Evolutionary conservation across 2,888 invertebrate genomes (phyloP), one percentile per base, ranked within the genome.

Genomic region (Xylophagus ater): DNA sequence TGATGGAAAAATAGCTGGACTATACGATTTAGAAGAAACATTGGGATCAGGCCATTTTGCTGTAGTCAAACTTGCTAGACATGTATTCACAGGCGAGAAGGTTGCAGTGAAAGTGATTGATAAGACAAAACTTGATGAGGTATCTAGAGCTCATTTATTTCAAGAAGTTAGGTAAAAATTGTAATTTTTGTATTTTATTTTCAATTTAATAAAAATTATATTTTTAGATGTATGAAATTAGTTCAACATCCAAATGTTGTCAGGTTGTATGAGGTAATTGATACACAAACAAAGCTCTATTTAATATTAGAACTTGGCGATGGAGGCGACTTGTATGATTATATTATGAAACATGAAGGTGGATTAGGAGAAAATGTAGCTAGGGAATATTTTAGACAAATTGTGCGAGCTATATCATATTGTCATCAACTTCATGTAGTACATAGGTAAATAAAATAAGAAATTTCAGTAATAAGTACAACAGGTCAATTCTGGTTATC

Each of bases 171-270:
- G 65, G 65, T 66, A 48, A 51, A 23, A 23, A 3, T 3, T 8
- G 23, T 23, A 10, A 10, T 23, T 23, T n/a, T 10, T 10, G 9
- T 23, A 8, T 9, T 6, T 9, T 23, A 23, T 23, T 6, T 14
- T 28, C 21, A 21, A 24, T 37, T 13, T 32, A 32, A 18, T 34
- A 37, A 28, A 21, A 21, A 4, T 21, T 57, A 66, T 40, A 57
- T 82, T 87, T 81, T 89, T 46, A 77, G 93, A 48, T 97, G 96
- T 65, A 97, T 97, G 96, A 97, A 97, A 68, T 69, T 98, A 53
- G 97, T 99, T 32, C 97, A 98, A 64, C 98, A 98, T 70, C 96
- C 97, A 21, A 93, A 98, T 70, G 96, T 98, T 26, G 97, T 98
- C 32, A 74, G 96, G 40, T 72, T 98, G 34, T 98, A 99, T 69